These are phyloP conservation scores for Ochotona curzoniae DNA, from an alignment of 2,113 vertebrate species.

Conservation along the genomic window DNA sequence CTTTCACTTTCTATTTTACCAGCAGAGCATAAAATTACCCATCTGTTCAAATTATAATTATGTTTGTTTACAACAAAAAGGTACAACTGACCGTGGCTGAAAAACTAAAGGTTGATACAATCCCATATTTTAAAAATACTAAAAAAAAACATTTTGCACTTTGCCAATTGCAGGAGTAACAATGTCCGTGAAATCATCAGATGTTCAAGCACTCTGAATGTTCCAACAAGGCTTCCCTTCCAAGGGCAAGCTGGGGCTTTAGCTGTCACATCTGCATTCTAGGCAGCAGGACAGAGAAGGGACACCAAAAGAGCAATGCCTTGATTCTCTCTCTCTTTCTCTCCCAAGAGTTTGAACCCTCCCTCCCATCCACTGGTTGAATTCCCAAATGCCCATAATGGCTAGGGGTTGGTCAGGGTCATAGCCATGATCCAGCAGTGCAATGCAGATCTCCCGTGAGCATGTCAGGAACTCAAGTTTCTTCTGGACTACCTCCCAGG, in stretches of 20 bases:
- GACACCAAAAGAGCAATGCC: neutral
- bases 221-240: neutral
- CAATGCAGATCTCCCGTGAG: too few relatives aligned
- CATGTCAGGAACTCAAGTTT: too few relatives aligned
- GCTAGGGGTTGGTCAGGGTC: too few relatives aligned
- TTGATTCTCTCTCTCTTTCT: too few relatives aligned
- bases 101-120: neutral
- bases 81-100: neutral
- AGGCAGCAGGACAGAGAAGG: neutral
- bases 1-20: slow-evolving; percentile 56
- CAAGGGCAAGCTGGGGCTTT: neutral
- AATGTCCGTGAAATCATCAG: neutral
- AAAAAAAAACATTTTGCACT: slow-evolving; percentile 34
- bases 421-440: too few relatives aligned
- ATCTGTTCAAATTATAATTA: slow-evolving; percentile 47
- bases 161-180: neutral
- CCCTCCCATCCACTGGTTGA: too few relatives aligned
- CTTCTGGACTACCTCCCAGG: too few relatives aligned
- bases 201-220: neutral
- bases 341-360: too few relatives aligned
- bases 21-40: slow-evolving; percentile 37
- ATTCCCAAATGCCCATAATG: too few relatives aligned
- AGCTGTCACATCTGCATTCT: neutral
- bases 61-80: slow-evolving; percentile 5
- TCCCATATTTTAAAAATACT: neutral